A percentile compares a stretch with the other conserved stretches of the same genome.
These are phyloP conservation scores for Falco berigora DNA, from an alignment of 2,797 vertebrate species.

Conservation along the genomic window DNA sequence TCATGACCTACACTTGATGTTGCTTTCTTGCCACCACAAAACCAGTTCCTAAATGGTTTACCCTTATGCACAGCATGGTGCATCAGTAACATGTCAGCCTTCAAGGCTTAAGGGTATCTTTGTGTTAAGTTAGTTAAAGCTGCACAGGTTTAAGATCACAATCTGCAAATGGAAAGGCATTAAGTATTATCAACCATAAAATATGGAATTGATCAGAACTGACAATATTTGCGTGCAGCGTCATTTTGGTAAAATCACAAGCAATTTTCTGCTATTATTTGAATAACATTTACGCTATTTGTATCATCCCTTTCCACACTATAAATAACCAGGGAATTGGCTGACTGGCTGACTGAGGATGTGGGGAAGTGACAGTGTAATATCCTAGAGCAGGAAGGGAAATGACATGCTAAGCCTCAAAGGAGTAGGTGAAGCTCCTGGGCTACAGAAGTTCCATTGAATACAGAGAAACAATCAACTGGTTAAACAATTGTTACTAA, in stretches of 20 bases:
- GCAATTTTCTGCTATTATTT: neutral
- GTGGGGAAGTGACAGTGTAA: neutral
- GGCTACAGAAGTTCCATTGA: neutral
- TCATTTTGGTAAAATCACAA: neutral
- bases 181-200: neutral
- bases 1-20: neutral
- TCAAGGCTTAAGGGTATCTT: neutral
- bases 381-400: neutral
- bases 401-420: neutral
- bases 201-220: neutral
- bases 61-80: neutral
- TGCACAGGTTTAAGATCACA: neutral
- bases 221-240: neutral
- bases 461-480: neutral
- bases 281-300: neutral
- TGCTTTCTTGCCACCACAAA: neutral
- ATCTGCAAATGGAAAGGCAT: neutral
- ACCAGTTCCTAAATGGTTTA: neutral
- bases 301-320: neutral
- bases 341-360: neutral
- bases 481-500: neutral
- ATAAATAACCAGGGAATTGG: neutral
- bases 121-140: neutral
- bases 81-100: neutral
- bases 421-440: neutral